phyloP scores from a whole-genome alignment of 2,797 vertebrate species.

The Phalloptychus januarius region DNA sequence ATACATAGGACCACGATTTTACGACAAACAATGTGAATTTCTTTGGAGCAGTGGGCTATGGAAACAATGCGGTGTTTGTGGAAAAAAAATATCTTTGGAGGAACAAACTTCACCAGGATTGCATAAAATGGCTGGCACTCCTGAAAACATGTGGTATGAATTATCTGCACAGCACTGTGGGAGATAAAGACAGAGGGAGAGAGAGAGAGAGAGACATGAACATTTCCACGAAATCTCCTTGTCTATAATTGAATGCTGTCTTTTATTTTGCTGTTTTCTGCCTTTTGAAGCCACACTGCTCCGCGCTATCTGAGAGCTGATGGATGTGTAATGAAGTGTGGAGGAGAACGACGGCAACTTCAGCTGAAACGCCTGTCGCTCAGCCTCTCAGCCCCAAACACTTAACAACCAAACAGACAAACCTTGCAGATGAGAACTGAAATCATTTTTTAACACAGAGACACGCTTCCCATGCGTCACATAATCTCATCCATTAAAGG shows the following conservation, averaged over 20 bases:
- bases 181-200: constrained; percentile 36
- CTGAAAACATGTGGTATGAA: constrained; percentile 72
- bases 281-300: constrained; percentile 49
- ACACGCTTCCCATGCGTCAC: constrained; percentile 67
- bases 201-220: constrained; percentile 35
- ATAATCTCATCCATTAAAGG: constrained; percentile 75
- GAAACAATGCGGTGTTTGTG: constrained; percentile 34
- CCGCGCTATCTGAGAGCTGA: constrained; percentile 50
- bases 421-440: constrained; percentile 49
- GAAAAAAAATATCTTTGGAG: constrained; percentile 43
- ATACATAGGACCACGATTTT: background rate
- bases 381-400: constrained; percentile 51
- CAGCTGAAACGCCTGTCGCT: constrained; percentile 60
- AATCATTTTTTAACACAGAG: constrained; percentile 69
- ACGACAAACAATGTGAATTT: background rate
- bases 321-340: constrained; percentile 67
- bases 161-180: constrained; percentile 64
- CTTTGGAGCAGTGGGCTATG: constrained; percentile 17
- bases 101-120: constrained; percentile 49
- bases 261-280: constrained; percentile 57
- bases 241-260: constrained; percentile 51
- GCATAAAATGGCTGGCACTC: constrained; percentile 64
- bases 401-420: constrained; percentile 47
- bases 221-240: constrained; percentile 57
- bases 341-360: constrained; percentile 60